Base-by-base conservation (phyloP, 2,797 vertebrate genomes). In the Aplochiton taeniatus region DNA sequence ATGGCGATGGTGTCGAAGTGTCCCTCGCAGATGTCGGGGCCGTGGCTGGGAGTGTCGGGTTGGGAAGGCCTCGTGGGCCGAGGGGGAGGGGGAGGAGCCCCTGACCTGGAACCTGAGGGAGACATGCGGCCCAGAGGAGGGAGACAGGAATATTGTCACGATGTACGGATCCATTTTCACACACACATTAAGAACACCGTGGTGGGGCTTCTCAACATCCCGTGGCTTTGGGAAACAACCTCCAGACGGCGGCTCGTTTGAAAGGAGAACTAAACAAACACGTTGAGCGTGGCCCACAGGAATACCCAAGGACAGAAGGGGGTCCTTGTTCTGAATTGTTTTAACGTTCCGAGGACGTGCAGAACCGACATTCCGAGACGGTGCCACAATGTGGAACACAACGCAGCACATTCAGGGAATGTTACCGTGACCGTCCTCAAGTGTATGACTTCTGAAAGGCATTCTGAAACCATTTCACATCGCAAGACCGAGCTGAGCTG, bases 1-100 rank as follows among this genome's bases (percentile, higher is more conserved):
- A 94, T 65, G 1, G 95, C 92, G 8, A 97, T 93, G 0, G 95
- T 96, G 85, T 98, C 96, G 61, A 95, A 97, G 81, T 95, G 94
- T 65, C 96, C 96, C 8, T 96, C 93, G 42, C 96, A 98, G 79
- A 97, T 90, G 75, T 94, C 93, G 0, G 96, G 95, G 7, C 94
- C 92, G 0, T 90, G 85, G 5, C 89, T 85, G 0, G 93, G 85
- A 54, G 68, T 74, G 68, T 92, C 78, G 31, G 94, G 85, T 9
- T 69, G 73, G 70, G 84, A 76, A 0, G 74, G 14, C 69, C 78
- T 85, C 0, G 92, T 91, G 59, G 91, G 90, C 9, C 75, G 80
- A 1, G 89, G 90, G 2, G 83, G 84, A 8, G 83, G 84, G 1
- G 77, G 85, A 0, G 88, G 85, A 1, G 74, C 90, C 0, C 88